Evolutionary conservation across 2,113 vertebrate genomes (phyloP).

Genomic region (Reinhardtius hippoglossoides): DNA sequence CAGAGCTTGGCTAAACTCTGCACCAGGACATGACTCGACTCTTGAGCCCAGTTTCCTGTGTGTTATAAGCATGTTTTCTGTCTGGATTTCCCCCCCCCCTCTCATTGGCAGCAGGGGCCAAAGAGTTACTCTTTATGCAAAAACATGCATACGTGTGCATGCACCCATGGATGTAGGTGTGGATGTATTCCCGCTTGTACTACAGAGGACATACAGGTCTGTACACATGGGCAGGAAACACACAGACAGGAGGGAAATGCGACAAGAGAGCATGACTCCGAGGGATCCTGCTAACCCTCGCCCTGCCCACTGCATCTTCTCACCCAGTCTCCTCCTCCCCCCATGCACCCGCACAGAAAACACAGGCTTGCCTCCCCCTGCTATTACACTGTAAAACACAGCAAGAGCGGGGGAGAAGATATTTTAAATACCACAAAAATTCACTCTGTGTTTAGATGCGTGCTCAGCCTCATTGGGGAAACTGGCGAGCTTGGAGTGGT

Average conservation of each 20-base stretch:
- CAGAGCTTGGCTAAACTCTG: conserved; percentile 56
- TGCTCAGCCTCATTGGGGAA: neutral
- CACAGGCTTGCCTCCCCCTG: conserved; percentile 19
- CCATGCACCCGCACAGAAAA: conserved; percentile 41
- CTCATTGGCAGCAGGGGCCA: neutral
- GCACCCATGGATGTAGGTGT: conserved; percentile 8
- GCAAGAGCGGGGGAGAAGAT: conserved; percentile 11
- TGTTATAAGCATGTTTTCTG: neutral
- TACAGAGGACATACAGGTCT: conserved; percentile 18
- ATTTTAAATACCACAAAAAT: conserved; percentile 60
- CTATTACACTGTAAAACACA: conserved; percentile 25
- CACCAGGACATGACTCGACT: conserved; percentile 28
- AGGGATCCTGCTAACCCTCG: conserved; percentile 16
- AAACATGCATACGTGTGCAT: conserved; percentile 8
- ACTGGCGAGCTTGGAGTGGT: too few relatives aligned
- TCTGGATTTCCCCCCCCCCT: neutral
- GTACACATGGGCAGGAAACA: conserved; percentile 16
- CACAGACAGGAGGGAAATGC: conserved; percentile 8
- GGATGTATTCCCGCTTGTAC: neutral
- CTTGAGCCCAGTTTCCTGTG: conserved; percentile 48
- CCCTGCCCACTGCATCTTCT: conserved; percentile 13
- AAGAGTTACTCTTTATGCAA: neutral
- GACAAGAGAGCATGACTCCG: conserved; percentile 2
- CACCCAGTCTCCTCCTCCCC: conserved; percentile 26
- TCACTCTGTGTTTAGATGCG: conserved; percentile 59